phyloP scores from a whole-genome alignment of 2,797 vertebrate genomes.

The Gila robusta region DNA sequence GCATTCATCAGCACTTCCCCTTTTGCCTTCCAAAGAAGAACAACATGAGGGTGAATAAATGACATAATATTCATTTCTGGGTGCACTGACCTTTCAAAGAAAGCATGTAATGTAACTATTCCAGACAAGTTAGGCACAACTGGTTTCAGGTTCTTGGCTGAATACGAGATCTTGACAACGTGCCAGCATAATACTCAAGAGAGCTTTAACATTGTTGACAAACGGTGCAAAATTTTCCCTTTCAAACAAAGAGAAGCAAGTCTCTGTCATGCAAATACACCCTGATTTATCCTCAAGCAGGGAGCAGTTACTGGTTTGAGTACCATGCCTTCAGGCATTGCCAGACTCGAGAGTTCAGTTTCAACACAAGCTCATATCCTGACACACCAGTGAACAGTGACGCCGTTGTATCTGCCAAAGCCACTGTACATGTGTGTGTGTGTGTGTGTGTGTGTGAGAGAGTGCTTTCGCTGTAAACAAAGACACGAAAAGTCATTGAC shows the following conservation, averaged over 20 bases:
- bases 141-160: background rate
- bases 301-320: slow-evolving; percentile 28
- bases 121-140: background rate
- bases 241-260: slow-evolving; percentile 32
- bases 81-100: background rate
- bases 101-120: background rate
- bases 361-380: slow-evolving; percentile 37
- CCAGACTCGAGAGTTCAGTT: slow-evolving; percentile 22
- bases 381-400: slow-evolving; percentile 43
- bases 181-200: slow-evolving; percentile 12
- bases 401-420: slow-evolving; percentile 48
- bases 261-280: slow-evolving; percentile 28
- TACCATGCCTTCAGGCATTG: background rate
- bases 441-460: background rate
- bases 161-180: background rate
- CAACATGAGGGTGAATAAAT: background rate
- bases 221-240: slow-evolving; percentile 15
- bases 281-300: background rate
- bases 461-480: slow-evolving; percentile 55
- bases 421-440: background rate
- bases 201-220: background rate
- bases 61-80: background rate
- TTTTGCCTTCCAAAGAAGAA: background rate
- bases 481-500: slow-evolving; percentile 45
- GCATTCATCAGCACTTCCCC: background rate